Conservation (phyloP, 2,888 invertebrate species). For the Sminthurinus aureus region DNA sequence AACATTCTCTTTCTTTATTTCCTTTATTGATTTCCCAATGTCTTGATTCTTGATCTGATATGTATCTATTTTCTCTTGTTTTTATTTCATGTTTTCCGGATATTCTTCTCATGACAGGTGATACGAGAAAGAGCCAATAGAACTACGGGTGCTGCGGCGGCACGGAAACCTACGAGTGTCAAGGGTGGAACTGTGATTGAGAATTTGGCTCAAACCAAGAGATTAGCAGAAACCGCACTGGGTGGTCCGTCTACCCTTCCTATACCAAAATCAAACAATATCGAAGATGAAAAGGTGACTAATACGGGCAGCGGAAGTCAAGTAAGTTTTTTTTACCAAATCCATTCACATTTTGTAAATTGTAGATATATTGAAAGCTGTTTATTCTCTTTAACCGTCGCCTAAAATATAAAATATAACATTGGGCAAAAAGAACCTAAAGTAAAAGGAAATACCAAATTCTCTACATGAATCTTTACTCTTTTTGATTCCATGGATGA, state of each 20-base stretch:
- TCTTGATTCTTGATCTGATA: too few species aligned
- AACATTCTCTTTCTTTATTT: too few species aligned
- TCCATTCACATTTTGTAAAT: too few species aligned
- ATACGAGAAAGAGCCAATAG: constrained; percentile 85
- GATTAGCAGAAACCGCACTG: constrained; percentile 76
- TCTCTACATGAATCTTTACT: too few species aligned
- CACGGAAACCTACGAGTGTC: constrained; percentile 74
- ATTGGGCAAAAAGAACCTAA: too few species aligned
- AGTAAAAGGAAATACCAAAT: too few species aligned
- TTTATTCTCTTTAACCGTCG: too few species aligned
- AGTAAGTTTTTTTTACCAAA: constrained; percentile 62
- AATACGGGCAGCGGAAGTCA: constrained; percentile 91
- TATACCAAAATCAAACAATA: constrained; percentile 47
- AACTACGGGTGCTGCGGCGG: constrained; percentile 69
- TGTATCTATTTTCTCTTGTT: too few species aligned
- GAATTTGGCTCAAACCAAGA: constrained; percentile 75
- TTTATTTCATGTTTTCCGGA: neutral
- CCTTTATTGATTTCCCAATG: too few species aligned
- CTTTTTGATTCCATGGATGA: too few species aligned
- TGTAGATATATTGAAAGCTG: too few species aligned
- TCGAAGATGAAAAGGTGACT: constrained; percentile 78
- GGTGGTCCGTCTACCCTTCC: constrained; percentile 63
- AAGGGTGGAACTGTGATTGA: constrained; percentile 78
- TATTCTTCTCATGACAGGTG: constrained; percentile 70
- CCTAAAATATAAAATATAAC: too few species aligned